Evolutionary conservation across 2,113 vertebrate species (phyloP), one percentile per base, ranked within the genome.

Genomic region (Ariopsis seemanni): DNA sequence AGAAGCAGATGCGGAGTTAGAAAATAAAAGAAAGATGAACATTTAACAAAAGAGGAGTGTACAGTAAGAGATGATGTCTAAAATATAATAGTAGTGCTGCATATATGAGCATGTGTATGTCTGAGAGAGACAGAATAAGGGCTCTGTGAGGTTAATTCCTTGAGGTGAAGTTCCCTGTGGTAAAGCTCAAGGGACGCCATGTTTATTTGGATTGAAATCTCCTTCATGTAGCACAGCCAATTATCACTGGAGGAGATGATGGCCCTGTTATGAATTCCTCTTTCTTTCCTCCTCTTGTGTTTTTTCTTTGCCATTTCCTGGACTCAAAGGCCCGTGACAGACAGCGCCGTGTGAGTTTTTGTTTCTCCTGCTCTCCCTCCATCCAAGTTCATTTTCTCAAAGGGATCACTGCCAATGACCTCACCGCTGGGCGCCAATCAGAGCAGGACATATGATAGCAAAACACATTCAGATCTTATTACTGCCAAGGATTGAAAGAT

Each of bases 381-480:
- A 58, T 82, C 83, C 90, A 91, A 89, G 88, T 91, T 89, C 87
- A 80, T 91, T 90, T 87, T 90, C 86, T 83, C 79, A 85, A 82
- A 87, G 81, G 86, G 82, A 89, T 89, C 88, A 85, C 83, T 53
- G 78, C 85, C 88, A 86, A 25, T 92, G 90, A 94, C 91, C 91
- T 92, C 89, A 63, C 87, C 77, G 69, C 88, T 71, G 87, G 79
- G 71, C 42, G 34, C 71, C 82, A 93, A 93, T 92, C 83, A 89
- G 88, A 90, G 91, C 89, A 81, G 88, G 90, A 91, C 89, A 90
- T 25, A 78, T 3, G 67, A 91, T 88, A 89, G 84, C 88, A 92
- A 91, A 92, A 92, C 90, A 92, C 88, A 88, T 90, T 93, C 91
- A 80, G 91, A 90, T 93, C 92, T 90, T 87, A 91, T 92, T 92